A percentile compares a stretch with the other conserved stretches of the same genome.
phyloP scores from a whole-genome alignment of 2,888 invertebrate genomes.

The Maniola hyperantus region DNA sequence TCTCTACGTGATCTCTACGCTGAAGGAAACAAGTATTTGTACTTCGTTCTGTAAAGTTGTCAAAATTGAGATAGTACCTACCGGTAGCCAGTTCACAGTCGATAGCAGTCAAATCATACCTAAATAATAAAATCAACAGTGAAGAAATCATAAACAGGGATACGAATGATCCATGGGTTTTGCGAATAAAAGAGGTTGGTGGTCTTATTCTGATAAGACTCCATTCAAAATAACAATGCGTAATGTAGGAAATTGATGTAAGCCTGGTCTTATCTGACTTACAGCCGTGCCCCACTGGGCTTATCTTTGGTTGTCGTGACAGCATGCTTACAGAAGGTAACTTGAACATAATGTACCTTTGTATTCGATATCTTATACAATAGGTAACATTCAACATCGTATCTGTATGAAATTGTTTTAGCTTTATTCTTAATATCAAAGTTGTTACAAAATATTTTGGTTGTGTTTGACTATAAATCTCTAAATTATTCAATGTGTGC shows the following conservation, averaged over 20 bases:
- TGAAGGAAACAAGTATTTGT: no score
- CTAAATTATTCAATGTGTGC: neutral
- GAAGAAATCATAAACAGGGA: neutral
- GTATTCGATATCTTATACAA: neutral
- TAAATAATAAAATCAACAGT: neutral
- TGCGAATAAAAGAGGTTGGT: neutral
- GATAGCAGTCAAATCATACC: no score
- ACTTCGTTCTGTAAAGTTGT: no score
- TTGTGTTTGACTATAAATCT: neutral
- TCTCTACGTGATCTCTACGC: no score
- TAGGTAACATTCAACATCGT: neutral
- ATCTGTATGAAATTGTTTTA: neutral
- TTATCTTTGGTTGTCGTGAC: neutral
- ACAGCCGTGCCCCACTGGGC: neutral
- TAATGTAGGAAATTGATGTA: slow-evolving; percentile 6
- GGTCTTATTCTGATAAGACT: slow-evolving; percentile 7
- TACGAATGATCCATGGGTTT: neutral
- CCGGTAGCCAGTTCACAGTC: no score
- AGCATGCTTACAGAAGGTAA: neutral
- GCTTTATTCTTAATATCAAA: neutral
- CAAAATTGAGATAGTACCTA: no score
- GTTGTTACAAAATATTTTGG: neutral
- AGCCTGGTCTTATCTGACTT: slow-evolving; percentile 6
- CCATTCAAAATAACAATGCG: neutral
- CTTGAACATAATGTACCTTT: neutral